Conservation (phyloP, 2,797 vertebrate species). For the Aratinga solstitialis region DNA sequence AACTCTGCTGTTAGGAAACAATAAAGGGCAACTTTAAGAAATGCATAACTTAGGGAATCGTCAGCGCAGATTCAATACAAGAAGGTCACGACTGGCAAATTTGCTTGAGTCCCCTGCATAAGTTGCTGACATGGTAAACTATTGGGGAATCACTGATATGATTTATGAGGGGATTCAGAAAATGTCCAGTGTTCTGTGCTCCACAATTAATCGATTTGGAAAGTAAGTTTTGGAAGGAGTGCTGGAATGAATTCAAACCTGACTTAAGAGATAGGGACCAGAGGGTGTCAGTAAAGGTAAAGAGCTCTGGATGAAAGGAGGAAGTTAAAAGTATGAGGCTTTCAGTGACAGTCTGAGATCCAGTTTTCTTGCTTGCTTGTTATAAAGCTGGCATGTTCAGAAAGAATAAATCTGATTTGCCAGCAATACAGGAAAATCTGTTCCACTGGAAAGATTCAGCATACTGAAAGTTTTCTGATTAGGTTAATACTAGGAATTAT, state of each 20-base stretch:
- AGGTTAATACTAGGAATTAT: neutral
- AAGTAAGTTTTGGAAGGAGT: constrained; percentile 41
- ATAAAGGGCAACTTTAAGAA: neutral
- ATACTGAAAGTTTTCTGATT: neutral
- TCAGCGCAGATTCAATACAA: neutral
- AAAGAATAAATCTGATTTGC: neutral
- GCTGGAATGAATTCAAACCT: constrained; percentile 22
- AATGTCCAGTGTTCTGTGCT: constrained; percentile 27
- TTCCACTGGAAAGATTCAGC: neutral
- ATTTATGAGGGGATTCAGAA: constrained; percentile 42
- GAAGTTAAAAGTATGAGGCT: constrained; percentile 2
- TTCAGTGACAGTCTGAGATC: neutral
- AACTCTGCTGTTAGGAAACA: neutral
- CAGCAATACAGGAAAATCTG: neutral
- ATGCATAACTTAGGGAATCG: neutral
- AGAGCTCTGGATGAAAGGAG: constrained; percentile 23
- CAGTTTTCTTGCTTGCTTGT: neutral
- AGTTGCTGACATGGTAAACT: constrained; percentile 31
- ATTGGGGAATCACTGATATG: constrained; percentile 18
- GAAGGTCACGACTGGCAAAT: constrained; percentile 35
- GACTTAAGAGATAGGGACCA: constrained; percentile 51
- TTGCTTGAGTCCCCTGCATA: constrained; percentile 19
- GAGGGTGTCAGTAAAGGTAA: constrained; percentile 74
- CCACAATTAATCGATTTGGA: constrained; percentile 31
- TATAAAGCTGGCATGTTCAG: neutral